Conservation (phyloP, 2,113 vertebrate species). For the Dromas ardeola region DNA sequence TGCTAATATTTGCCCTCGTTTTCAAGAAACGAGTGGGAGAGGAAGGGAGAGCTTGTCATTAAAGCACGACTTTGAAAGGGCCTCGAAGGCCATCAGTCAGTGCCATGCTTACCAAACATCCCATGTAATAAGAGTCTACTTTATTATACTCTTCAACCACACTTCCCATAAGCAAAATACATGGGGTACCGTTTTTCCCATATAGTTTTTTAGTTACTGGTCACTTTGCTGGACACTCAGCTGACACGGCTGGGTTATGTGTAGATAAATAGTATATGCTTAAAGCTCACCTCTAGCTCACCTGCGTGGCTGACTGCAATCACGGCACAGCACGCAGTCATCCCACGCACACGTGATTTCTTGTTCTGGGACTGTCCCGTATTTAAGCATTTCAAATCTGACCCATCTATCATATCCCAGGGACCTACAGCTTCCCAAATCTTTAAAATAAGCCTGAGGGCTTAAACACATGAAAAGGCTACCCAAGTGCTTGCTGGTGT, state of each 20-base stretch:
- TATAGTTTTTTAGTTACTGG: background rate
- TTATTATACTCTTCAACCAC: background rate
- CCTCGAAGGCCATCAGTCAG: background rate
- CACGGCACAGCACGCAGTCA: accelerated
- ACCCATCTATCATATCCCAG: background rate
- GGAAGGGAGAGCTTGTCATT: background rate
- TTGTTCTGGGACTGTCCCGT: background rate
- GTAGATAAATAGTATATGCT: background rate
- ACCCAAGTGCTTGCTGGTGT: background rate
- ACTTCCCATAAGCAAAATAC: accelerated
- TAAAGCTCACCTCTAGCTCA: background rate
- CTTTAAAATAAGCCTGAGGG: background rate
- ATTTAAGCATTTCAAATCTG: background rate
- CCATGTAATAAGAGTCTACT: accelerated
- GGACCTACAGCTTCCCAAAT: background rate
- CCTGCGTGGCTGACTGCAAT: accelerated
- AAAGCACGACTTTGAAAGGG: background rate
- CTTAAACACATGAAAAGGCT: background rate
- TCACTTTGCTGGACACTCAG: background rate
- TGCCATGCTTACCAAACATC: background rate
- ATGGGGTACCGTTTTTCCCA: background rate
- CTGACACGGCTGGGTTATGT: background rate
- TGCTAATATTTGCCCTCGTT: conserved; percentile 12
- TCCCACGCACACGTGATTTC: accelerated
- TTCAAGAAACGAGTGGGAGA: background rate